Evolutionary conservation across 1,140 invertebrate species (phyloP), one percentile per base, ranked within the genome.

Genomic region (Ips nitidus): DNA sequence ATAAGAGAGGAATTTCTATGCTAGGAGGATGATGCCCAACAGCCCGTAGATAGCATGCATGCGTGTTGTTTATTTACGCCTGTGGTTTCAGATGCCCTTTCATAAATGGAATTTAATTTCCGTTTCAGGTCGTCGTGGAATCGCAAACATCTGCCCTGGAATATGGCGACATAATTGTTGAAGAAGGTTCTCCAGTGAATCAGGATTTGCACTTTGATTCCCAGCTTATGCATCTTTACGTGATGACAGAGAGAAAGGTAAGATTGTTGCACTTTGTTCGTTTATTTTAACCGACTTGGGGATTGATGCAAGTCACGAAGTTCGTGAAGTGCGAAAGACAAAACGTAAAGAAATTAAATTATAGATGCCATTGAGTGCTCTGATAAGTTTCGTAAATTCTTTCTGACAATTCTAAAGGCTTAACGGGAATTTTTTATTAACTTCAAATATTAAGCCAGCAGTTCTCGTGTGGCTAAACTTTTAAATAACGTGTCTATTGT

Each of bases 121-220:
- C 6, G 45, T 50, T 59, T 59, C 38, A 93, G 91, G 88, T 97
- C 55, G 93, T 97, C 1, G 91, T 98, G 6, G 95, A 98, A 80
- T 94, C 90, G 71, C 88, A 89, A 38, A 88, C 85, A 1, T 84
- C 88, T 37, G 95, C 94, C 1, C 87, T 92, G 70, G 93, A 97
- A 81, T 98, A 98, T 82, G 93, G 93, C 52, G 93, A 95, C 77
- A 86, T 97, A 71, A 84, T 87, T 42, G 91, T 98, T 40, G 92
- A 95, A 77, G 85, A 90, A 70, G 88, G 88, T 7, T 92, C 89
- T 41, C 82, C 88, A 36, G 92, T 98, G 41, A 94, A 94, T 80
- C 86, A 90, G 72, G 95, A 98, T 83, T 87, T 98, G 82, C 88
- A 91, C 76, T 96, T 98, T 81, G 95, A 97, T 83, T 88, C 90